These are phyloP conservation scores for Antheraea assamensis DNA, from an alignment of 2,888 invertebrate genomes.

Conservation along the genomic window DNA sequence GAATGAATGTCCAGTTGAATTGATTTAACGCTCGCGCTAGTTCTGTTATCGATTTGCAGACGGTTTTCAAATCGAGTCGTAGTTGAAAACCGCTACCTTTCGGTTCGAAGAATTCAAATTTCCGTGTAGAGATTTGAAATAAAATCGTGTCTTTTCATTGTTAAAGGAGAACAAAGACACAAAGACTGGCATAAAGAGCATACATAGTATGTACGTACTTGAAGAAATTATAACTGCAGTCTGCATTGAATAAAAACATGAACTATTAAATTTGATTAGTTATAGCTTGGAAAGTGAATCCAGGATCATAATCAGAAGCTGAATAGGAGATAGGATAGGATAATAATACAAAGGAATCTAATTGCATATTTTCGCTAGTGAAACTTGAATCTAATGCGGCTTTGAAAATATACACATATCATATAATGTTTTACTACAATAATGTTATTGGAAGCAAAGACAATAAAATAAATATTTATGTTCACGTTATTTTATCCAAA, in stretches of 20 bases:
- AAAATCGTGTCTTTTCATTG: neutral
- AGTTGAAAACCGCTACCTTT: conserved; percentile 2
- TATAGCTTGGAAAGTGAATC: too few relatives aligned
- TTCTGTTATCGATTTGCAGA: conserved; percentile 4
- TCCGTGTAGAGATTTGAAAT: neutral
- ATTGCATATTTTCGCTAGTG: too few relatives aligned
- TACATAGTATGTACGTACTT: neutral
- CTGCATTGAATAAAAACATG: neutral
- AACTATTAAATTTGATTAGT: too few relatives aligned
- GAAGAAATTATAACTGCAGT: neutral
- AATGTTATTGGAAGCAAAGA: neutral
- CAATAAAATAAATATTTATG: neutral
- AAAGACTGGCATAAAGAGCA: neutral
- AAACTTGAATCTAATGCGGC: too few relatives aligned
- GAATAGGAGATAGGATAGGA: too few relatives aligned
- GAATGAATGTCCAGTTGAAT: conserved; percentile 20
- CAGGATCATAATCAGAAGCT: too few relatives aligned
- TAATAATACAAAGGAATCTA: too few relatives aligned
- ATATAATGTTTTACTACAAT: neutral
- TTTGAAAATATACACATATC: neutral
- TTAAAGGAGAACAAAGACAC: neutral
- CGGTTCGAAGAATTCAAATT: conserved; percentile 8
- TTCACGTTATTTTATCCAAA: neutral
- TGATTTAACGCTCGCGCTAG: conserved; percentile 21
- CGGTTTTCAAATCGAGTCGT: neutral